These are phyloP conservation scores for Netelia fuscicornis DNA, from an alignment of 2,888 invertebrate genomes.

Conservation along the genomic window DNA sequence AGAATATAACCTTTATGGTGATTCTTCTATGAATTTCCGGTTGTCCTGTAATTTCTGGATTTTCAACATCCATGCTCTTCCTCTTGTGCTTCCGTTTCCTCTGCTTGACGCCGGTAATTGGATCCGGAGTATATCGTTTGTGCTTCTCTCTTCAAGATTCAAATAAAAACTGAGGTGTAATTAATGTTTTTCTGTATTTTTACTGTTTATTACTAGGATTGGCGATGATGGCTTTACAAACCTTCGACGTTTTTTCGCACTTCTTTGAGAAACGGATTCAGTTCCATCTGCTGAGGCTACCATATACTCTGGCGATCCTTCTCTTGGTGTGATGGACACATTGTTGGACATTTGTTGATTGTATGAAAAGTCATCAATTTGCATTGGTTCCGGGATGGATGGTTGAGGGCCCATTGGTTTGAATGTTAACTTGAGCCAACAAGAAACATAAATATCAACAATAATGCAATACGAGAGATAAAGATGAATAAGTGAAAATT, in stretches of 20 bases:
- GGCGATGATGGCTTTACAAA: slow-evolving; percentile 43
- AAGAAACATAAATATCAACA: slow-evolving; percentile 8
- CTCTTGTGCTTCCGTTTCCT: slow-evolving; percentile 93
- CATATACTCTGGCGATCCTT: slow-evolving; percentile 84
- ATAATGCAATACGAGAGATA: not conserved
- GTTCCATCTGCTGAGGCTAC: slow-evolving; percentile 82
- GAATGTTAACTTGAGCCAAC: slow-evolving; percentile 79
- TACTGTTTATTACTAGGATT: slow-evolving; percentile 8
- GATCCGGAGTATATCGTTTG: slow-evolving; percentile 90
- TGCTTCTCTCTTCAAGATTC: slow-evolving; percentile 88
- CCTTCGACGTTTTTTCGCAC: slow-evolving; percentile 83
- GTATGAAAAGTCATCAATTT: slow-evolving; percentile 74
- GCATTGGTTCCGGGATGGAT: slow-evolving; percentile 73
- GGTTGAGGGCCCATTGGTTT: slow-evolving; percentile 81
- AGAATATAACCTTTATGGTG: slow-evolving; percentile 90
- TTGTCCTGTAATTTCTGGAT: slow-evolving; percentile 85
- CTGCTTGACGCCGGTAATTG: slow-evolving; percentile 87
- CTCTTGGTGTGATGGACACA: slow-evolving; percentile 76
- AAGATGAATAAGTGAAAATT: slow-evolving; percentile 29
- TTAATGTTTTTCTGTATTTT: not conserved
- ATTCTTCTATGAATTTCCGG: slow-evolving; percentile 89
- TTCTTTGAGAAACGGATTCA: slow-evolving; percentile 80
- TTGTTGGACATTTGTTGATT: slow-evolving; percentile 78
- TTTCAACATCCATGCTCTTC: slow-evolving; percentile 89
- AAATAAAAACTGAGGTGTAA: not conserved